Evolutionary conservation across 37 sponge, comb jelly and placozoan genomes (phyloP), one percentile per base, ranked within the genome.

Genomic region (Diacarnus erythraeanus): DNA sequence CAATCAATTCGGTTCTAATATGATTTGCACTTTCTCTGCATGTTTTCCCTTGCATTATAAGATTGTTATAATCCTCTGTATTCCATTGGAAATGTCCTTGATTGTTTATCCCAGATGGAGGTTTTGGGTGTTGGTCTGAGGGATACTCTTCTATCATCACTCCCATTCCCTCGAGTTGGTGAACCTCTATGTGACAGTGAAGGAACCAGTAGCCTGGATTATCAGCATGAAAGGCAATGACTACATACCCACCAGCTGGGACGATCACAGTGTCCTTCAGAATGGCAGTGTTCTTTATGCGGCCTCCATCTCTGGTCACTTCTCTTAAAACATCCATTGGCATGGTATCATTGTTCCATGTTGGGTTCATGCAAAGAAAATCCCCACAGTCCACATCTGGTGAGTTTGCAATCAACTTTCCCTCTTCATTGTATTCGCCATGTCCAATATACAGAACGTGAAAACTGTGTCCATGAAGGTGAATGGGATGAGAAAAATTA

Each of bases 181-280:
- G 88, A 22, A 69, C 39, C 59, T 92, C 91, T 42, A 92, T 84
- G 63, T 96, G 96, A 59, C 93, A 96, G 83, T 96, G 96, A 25
- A 92, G 56, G 58, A 96, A 91, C 96, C 96, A 96, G 65, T 80
- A 80, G 42, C 96, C 96, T 27, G 96, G 96, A 86, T 92, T 96
- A 72, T 90, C 85, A 0, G 90, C 64, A n/a, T 59, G 72, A 47
- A 96, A 82, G 42, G 79, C 76, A 57, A 92, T 77, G 18, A 91
- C 93, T 15, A 78, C 82, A 35, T 90, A 92, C 1, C 96, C 96
- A 26, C 93, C 96, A 47, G 80, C 86, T 57, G 96, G 96, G 0
- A 96, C 77, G 3, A 90, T 78, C 0, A 92, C 86, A 18, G 96
- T 96, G 73, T 96, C 93, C 44, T 96, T 96, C n/a, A 36, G 74